Evolutionary conservation across 1,140 invertebrate species (phyloP).

Genomic region (Berghia stephanieae): DNA sequence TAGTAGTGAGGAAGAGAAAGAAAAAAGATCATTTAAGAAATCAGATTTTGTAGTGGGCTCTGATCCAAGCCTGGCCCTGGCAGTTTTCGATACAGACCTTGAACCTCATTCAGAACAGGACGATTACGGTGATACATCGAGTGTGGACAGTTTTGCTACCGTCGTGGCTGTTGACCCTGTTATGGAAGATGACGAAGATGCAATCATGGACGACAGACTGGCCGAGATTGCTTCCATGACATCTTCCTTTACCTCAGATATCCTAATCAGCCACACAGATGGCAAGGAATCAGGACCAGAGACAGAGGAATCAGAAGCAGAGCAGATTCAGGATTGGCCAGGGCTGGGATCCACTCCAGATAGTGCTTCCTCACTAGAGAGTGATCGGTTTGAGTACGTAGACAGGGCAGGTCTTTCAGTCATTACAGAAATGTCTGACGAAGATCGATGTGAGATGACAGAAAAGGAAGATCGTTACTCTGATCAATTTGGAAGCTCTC

Average conservation of each 20-base stretch:
- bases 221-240: slow-evolving; percentile 65
- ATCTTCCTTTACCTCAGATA: slow-evolving; percentile 67
- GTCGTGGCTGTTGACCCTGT: slow-evolving; percentile 70
- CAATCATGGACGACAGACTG: slow-evolving; percentile 78
- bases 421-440: slow-evolving; percentile 60
- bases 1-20: background rate
- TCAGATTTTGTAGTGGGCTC: slow-evolving; percentile 31
- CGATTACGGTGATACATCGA: slow-evolving; percentile 76
- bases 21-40: background rate
- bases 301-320: slow-evolving; percentile 71
- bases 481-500: slow-evolving; percentile 50
- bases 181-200: slow-evolving; percentile 82
- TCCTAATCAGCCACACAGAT: slow-evolving; percentile 49
- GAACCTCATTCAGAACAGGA: slow-evolving; percentile 41
- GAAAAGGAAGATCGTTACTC: slow-evolving; percentile 57
- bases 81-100: slow-evolving; percentile 12
- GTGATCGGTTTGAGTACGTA: slow-evolving; percentile 60
- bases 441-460: slow-evolving; percentile 61
- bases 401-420: slow-evolving; percentile 60
- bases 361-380: slow-evolving; percentile 41
- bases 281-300: no score
- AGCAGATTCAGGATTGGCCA: slow-evolving; percentile 65
- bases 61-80: slow-evolving; percentile 32
- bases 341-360: slow-evolving; percentile 23
- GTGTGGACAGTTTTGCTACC: slow-evolving; percentile 84